These are phyloP conservation scores for Dichetophora obliterata DNA, from an alignment of 2,888 invertebrate genomes.

Conservation along the genomic window DNA sequence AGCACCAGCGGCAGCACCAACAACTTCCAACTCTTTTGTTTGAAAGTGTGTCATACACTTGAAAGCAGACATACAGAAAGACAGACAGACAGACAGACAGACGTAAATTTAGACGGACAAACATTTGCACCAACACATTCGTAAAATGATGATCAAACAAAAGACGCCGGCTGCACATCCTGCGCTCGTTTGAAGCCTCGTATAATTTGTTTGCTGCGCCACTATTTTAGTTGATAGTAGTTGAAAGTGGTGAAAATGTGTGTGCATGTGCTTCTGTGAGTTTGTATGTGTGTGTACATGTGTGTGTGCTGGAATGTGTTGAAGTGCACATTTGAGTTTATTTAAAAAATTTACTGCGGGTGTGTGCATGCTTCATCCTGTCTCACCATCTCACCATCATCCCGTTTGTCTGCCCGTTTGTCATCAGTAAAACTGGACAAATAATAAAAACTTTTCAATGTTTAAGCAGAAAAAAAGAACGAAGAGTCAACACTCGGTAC, in stretches of 20 bases:
- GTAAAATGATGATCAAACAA: background rate
- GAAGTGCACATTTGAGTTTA: background rate
- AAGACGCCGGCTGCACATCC: background rate
- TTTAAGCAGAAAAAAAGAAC: background rate
- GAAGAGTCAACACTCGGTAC: background rate
- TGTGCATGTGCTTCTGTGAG: background rate
- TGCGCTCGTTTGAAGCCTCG: background rate
- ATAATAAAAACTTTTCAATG: too few relatives aligned
- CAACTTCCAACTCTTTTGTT: background rate
- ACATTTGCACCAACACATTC: background rate
- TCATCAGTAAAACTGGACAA: background rate
- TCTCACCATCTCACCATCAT: background rate
- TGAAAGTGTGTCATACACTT: background rate
- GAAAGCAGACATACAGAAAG: background rate
- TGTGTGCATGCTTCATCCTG: background rate
- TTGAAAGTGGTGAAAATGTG: background rate
- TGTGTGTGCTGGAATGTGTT: background rate
- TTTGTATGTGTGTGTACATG: background rate
- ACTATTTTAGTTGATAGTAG: background rate
- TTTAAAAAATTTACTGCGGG: conserved; percentile 23
- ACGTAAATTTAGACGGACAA: background rate
- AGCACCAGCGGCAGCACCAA: conserved; percentile 1
- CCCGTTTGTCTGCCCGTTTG: background rate
- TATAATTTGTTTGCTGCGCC: conserved; percentile 15
- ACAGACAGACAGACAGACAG: background rate